Base-by-base conservation (phyloP, 2,888 invertebrate species). In the Parelbella ahira region DNA sequence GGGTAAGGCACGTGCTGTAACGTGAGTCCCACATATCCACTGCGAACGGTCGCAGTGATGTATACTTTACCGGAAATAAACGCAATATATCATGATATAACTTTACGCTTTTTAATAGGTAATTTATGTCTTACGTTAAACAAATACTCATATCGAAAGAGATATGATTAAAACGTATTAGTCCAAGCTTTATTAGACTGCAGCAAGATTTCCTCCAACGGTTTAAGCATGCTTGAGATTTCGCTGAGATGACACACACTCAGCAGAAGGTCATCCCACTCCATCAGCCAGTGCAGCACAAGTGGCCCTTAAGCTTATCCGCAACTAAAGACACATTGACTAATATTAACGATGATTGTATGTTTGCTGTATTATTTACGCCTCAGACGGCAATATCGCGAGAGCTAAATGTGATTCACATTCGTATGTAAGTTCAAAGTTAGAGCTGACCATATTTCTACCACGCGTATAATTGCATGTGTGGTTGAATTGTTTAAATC, bases 331-430 rank as follows among this genome's bases (percentile, higher is more conserved):
- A 37, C 48, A 44, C 47, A 51, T 67, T 63, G 57, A 64, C 70
- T 71, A 71, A 75, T 70, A 74, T 71, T 67, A 72, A 62, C 68
- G 47, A 53, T 51, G 49, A 53, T 52, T 52, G 44, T 55, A 62
- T 67, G 64, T 23, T 23, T 3, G 34, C 37, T 20, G 28, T 28
- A 21, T 28, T 37, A 37, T 15, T 25, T 25, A 15, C 15, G 34
- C 34, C 36, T 25, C 11, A 18, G 36, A 36, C 36, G n/a, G 36
- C 10, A 25, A 36, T 34, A 34, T 30, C 7, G 19, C 6, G 10
- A 19, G 30, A 9, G 10, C 2, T 30, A 29, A 28, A 28, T 4
- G 5, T 24, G 34, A 24, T 34, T 34, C 34, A 34, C 18, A n/a
- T 15, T 13, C 24, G n/a, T 24, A 8, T 13, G 15, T 18, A 9